Evolutionary conservation across 2,797 vertebrate species (phyloP), one percentile per base, ranked within the genome.

Genomic region (Hydrocynus forskahlii): DNA sequence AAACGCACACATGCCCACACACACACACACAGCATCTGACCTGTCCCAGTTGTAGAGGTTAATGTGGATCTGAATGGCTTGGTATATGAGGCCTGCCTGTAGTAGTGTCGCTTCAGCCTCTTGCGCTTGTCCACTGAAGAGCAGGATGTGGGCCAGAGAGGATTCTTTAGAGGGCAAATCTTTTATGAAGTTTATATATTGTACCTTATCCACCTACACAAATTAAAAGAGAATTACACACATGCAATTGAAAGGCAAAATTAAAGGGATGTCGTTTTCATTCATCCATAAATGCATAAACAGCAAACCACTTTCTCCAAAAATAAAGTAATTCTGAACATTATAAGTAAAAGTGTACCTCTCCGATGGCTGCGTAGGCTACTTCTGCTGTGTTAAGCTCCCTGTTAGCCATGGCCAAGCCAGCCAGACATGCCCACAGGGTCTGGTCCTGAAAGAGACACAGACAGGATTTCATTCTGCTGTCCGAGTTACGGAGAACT

Each of bases 41-140:
- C 98, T 97, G 81, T 99, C 96, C 98, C 97, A 99, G 87, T 96
- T 97, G 94, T 95, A 99, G 40, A 99, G 96, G 80, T 96, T 91
- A 17, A 98, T 96, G 91, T 97, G 97, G 89, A 97, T 84, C 89
- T 96, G 97, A 82, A 99, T 97, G 16, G 98, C 97, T 82, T 98
- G 97, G 86, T 97, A 99, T 68, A 95, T 40, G 72, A 99, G 96
- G 66, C 97, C 96, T 23, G 96, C 88, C 86, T 99, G 97, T 6
- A 99, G 91, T 63, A 99, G 94, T 0, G 95, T 88, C n/a, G 94
- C 91, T 86, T 99, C 98, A 6, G 97, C 97, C 86, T 99, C 97
- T 75, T 96, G 97, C 57, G 91, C 88, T 67, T 95, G 97, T 17
- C 98, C 97, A 83, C 97, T 98, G 91, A 99, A 97, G 29, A 99